These are phyloP conservation scores for Brotogeris chrysoptera DNA, from an alignment of 2,797 vertebrate genomes.

Conservation along the genomic window DNA sequence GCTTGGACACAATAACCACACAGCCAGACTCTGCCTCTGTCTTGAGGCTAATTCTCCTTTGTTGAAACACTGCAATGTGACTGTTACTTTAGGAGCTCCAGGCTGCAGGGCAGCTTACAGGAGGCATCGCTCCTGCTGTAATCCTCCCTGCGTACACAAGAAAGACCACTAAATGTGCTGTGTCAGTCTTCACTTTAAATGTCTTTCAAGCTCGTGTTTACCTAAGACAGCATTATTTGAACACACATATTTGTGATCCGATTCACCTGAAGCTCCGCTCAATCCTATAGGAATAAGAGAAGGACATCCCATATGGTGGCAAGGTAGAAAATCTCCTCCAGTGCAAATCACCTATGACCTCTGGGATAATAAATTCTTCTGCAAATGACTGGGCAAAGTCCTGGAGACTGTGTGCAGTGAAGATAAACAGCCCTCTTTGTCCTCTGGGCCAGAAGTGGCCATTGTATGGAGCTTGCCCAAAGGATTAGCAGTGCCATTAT, in stretches of 20 bases:
- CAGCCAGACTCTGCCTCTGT: neutral
- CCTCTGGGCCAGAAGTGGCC: conserved; percentile 56
- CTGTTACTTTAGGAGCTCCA: neutral
- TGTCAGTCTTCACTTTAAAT: neutral
- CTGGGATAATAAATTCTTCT: conserved; percentile 45
- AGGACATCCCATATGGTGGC: conserved; percentile 29
- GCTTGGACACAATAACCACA: neutral
- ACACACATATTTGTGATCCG: conserved; percentile 6
- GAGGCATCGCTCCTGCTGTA: neutral
- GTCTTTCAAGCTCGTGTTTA: neutral
- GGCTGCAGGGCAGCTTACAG: neutral
- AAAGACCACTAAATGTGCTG: neutral
- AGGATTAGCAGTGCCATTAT: conserved; percentile 58
- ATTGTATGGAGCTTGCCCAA: conserved; percentile 49
- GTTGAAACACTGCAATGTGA: neutral
- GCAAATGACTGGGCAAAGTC: conserved; percentile 54
- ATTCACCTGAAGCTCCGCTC: conserved; percentile 13
- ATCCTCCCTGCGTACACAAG: neutral
- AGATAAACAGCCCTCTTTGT: conserved; percentile 65
- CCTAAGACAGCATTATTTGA: conserved; percentile 4
- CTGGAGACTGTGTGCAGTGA: conserved; percentile 20
- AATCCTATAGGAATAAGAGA: neutral
- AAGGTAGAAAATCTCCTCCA: conserved; percentile 52
- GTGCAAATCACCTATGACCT: conserved; percentile 51
- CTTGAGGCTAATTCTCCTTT: neutral